A percentile compares a stretch with the other conserved stretches of the same genome.
Conservation (phyloP, 2,797 vertebrate species). For the Gorsachius magnificus region DNA sequence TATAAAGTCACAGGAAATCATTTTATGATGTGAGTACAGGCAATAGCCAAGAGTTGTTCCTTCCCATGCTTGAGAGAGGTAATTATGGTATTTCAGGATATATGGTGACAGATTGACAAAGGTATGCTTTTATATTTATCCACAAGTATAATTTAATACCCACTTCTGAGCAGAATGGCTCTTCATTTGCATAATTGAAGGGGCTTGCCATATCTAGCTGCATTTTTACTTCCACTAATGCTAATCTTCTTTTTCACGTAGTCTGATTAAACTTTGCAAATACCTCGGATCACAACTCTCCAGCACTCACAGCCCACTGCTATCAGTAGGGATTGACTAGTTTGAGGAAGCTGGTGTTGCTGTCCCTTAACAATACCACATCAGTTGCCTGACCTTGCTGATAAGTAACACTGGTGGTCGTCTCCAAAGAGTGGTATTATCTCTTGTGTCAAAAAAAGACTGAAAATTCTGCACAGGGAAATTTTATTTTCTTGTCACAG, state of each 20-base stretch:
- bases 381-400: background rate
- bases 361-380: background rate
- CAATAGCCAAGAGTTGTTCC: background rate
- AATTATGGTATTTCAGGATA: constrained; percentile 21
- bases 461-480: background rate
- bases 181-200: constrained; percentile 48
- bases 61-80: background rate
- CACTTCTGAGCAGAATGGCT: constrained; percentile 4
- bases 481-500: background rate
- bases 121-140: constrained; percentile 39
- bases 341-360: background rate
- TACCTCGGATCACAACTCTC: background rate
- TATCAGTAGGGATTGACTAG: background rate
- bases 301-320: background rate
- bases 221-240: background rate
- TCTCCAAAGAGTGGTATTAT: background rate
- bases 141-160: constrained; percentile 19
- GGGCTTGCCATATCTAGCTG: background rate
- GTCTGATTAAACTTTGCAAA: background rate
- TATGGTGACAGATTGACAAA: constrained; percentile 33
- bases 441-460: background rate
- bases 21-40: background rate
- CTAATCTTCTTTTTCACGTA: background rate
- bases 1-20: background rate
- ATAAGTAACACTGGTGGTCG: background rate